These are phyloP conservation scores for Campaea margaritaria DNA, from an alignment of 2,888 invertebrate species.

Conservation along the genomic window DNA sequence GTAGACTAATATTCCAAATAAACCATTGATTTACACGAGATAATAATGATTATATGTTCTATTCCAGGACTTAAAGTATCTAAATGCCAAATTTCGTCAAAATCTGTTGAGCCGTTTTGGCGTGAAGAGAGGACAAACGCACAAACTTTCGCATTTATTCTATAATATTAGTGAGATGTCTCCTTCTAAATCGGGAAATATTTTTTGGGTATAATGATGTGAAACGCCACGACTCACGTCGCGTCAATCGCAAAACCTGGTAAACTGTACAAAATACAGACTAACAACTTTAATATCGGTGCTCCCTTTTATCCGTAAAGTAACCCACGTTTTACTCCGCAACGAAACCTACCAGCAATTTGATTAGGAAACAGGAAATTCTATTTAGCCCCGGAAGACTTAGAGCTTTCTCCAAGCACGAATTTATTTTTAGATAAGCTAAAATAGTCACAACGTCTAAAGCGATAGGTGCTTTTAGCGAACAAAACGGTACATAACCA, in stretches of 20 bases:
- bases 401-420: background rate
- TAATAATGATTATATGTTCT: too few species aligned
- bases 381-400: background rate
- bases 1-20: too few species aligned
- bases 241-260: background rate
- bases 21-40: too few species aligned
- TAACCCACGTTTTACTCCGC: too few species aligned
- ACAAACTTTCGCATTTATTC: too few species aligned
- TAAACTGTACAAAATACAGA: background rate
- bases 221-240: background rate
- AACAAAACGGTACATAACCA: conserved; percentile 28
- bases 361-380: background rate
- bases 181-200: background rate
- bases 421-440: background rate
- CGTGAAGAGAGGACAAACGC: too few species aligned
- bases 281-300: background rate
- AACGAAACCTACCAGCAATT: background rate
- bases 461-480: conserved; percentile 16
- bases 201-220: background rate
- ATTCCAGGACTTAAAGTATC: too few species aligned
- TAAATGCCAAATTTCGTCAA: too few species aligned
- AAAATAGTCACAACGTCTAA: background rate
- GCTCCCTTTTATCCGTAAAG: too few species aligned
- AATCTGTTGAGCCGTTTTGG: too few species aligned
- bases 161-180: too few species aligned